A percentile compares a stretch with the other conserved stretches of the same genome.
These are phyloP conservation scores for Lymantria monacha DNA, from an alignment of 2,888 invertebrate genomes.

Conservation along the genomic window DNA sequence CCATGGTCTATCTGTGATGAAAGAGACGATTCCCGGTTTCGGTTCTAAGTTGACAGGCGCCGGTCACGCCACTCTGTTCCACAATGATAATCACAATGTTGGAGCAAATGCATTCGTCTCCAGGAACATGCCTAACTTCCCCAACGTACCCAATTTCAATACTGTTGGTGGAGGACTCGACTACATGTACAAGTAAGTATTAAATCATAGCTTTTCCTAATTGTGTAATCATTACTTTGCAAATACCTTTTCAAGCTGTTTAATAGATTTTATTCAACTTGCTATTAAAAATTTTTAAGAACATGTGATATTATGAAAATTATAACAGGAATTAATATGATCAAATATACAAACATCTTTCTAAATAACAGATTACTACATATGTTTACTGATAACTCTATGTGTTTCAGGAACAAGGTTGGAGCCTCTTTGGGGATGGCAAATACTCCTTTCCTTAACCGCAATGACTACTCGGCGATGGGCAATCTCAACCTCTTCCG, in stretches of 20 bases:
- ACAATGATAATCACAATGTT: conserved; percentile 29
- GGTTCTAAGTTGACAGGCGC: conserved; percentile 46
- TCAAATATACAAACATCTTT: no score
- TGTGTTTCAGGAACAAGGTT: conserved; percentile 20
- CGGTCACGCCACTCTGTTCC: conserved; percentile 40
- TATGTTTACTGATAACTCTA: neutral
- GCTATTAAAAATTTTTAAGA: no score
- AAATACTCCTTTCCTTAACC: conserved; percentile 22
- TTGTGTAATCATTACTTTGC: no score
- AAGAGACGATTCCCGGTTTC: conserved; percentile 38
- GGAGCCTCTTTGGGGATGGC: conserved; percentile 16
- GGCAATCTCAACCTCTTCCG: conserved; percentile 29
- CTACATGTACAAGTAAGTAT: conserved; percentile 17
- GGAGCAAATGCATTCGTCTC: conserved; percentile 16
- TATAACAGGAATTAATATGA: no score
- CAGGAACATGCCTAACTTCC: conserved; percentile 16
- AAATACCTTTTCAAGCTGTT: no score
- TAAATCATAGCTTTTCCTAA: no score
- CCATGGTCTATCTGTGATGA: conserved; percentile 35
- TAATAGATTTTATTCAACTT: no score
- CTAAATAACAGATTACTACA: no score
- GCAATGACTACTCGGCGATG: conserved; percentile 28
- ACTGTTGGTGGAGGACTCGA: conserved; percentile 25
- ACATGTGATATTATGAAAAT: no score
- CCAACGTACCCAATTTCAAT: conserved; percentile 16